Base-by-base conservation (phyloP, 2,888 invertebrate species). In the Silvanus unidentatus region DNA sequence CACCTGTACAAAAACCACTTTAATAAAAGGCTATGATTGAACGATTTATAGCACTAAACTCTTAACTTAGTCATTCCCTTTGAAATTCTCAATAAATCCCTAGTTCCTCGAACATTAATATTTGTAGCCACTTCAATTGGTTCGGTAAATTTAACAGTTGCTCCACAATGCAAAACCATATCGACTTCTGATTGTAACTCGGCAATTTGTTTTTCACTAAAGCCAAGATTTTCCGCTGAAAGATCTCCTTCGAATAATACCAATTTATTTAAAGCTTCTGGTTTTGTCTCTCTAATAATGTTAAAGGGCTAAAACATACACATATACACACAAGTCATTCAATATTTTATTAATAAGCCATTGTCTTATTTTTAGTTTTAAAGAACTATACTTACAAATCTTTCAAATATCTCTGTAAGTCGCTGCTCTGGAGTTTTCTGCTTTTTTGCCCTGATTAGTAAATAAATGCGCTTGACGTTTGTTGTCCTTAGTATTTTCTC, bases 151-250 rank as follows among this genome's bases (percentile, higher is more conserved):
- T 78, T 74, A 22, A 86, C 79, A 1, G 84, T 84, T 2, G 85
- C 85, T 5, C 85, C 85, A 29, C 80, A 78, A 64, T 86, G 84
- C 64, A 86, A 81, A n/a, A 86, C 79, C 37, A 84, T 67, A 28
- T 70, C 10, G 13, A 82, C 78, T 50, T 79, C 72, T 27, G 75
- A 69, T 28, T 64, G 60, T 28, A 76, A 55, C 29, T 64, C 62
- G 42, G 68, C 62, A 49, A 76, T 76, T 53, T 77, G 75, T 22
- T n/a, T 27, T 11, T n/a, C 5, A 11, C 6, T 39, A 6, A 39
- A 28, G 2, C 39, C 39, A 10, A 39, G 28, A 12, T 27, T 27
- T 12, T 10, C 13, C 3, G 3, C 9, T 27, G 11, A 9, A 4
- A 39, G 14, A 27, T 39, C 16, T 3, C 39, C 39, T n/a, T 37